Percentiles rank a stretch among this genome's conserved stretches.
phyloP scores from a whole-genome alignment of 2,888 invertebrate species.

The Cheilosia grossa region DNA sequence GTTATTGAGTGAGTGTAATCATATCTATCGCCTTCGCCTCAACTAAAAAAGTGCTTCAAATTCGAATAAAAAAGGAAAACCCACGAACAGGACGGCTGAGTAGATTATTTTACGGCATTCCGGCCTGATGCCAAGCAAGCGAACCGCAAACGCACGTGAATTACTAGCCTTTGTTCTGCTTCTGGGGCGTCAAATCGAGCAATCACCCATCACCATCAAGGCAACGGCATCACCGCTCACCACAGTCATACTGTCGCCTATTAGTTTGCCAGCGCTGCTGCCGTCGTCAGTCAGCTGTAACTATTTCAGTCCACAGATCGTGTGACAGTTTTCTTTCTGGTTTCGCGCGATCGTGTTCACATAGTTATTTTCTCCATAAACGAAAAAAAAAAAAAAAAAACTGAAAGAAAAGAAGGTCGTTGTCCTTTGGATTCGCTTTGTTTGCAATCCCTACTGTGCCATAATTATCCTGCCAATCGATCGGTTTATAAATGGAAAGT shows the following conservation, averaged over 20 bases:
- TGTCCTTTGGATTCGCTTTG: constrained; percentile 23
- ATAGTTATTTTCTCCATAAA: constrained; percentile 13
- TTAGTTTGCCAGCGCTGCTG: constrained; percentile 5
- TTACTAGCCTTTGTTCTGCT: constrained; percentile 50
- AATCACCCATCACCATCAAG: not conserved
- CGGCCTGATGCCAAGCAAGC: constrained; percentile 14
- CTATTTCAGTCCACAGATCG: constrained; percentile 11
- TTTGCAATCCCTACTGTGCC: constrained; percentile 1
- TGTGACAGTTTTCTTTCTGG: constrained; percentile 50
- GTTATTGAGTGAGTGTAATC: constrained; percentile 47
- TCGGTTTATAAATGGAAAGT: constrained; percentile 52
- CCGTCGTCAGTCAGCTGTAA: constrained; percentile 6
- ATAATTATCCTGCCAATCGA: constrained; percentile 26
- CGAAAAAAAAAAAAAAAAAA: constrained; percentile 1
- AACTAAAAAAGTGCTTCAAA: not conserved
- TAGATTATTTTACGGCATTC: constrained; percentile 42
- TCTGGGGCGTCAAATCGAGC: constrained; percentile 10
- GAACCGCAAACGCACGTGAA: constrained; percentile 46
- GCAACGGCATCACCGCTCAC: no score
- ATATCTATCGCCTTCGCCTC: not conserved
- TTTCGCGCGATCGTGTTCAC: constrained; percentile 16
- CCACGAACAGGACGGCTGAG: constrained; percentile 31
- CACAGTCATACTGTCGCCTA: not conserved
- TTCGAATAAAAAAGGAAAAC: constrained; percentile 54
- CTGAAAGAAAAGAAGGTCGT: constrained; percentile 39